Conservation (phyloP, 2,797 vertebrate genomes). For the Danio kyathit region DNA sequence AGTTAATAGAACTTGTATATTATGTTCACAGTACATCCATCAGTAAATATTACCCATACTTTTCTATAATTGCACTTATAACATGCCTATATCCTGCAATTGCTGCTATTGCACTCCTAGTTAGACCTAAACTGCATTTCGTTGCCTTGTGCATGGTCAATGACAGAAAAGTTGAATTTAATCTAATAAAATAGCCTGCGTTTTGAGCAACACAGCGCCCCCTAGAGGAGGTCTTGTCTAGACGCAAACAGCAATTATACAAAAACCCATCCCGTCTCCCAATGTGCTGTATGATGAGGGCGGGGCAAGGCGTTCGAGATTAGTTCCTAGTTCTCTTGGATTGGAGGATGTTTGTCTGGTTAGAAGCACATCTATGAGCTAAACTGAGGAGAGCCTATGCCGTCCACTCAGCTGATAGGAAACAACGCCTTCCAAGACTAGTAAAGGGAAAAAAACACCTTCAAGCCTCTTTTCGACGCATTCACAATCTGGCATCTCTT, state of each 20-base stretch:
- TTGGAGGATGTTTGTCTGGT: constrained; percentile 60
- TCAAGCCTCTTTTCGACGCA: not conserved
- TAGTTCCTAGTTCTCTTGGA: constrained; percentile 50
- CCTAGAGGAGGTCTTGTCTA: not conserved
- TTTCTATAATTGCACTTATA: too few species aligned
- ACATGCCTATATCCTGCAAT: too few species aligned
- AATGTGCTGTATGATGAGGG: not conserved
- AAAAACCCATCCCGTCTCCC: not conserved
- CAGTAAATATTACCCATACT: too few species aligned
- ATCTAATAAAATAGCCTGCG: too few species aligned
- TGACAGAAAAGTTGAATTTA: too few species aligned
- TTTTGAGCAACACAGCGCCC: constrained; percentile 13
- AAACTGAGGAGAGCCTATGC: constrained; percentile 18
- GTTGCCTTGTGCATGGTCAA: too few species aligned
- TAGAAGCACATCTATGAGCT: constrained; percentile 11
- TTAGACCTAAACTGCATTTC: too few species aligned
- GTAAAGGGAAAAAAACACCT: not conserved
- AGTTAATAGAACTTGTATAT: too few species aligned
- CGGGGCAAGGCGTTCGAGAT: not conserved
- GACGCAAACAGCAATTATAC: not conserved
- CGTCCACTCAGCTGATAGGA: constrained; percentile 33
- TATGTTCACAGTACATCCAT: too few species aligned
- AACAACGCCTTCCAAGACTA: constrained; percentile 25
- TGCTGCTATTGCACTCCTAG: too few species aligned
- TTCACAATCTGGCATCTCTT: not conserved